A percentile compares a stretch with the other conserved stretches of the same genome.
Evolutionary conservation across 2,797 vertebrate species (phyloP).

Genomic region (Geotrypetes seraphini): DNA sequence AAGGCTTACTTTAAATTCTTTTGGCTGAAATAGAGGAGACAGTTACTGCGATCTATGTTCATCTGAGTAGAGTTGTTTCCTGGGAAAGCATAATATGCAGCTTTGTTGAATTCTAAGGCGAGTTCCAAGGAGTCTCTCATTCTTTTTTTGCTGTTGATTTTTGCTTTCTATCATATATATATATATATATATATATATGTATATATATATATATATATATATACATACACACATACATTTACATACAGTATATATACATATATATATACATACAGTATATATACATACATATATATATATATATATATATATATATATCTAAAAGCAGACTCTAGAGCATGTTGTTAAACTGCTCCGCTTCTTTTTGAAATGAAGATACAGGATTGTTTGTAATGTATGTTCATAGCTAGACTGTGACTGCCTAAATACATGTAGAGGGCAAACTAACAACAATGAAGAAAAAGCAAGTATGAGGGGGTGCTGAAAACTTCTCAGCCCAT

Average conservation of each 20-base stretch:
- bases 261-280: too few relatives aligned
- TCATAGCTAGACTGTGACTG: too few relatives aligned
- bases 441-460: constrained; percentile 1
- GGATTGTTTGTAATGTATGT: neutral
- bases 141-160: neutral
- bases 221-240: too few relatives aligned
- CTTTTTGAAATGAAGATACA: constrained; percentile 8
- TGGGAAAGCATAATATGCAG: neutral
- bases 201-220: too few relatives aligned
- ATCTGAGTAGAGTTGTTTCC: constrained; percentile 11
- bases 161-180: constrained; percentile 14
- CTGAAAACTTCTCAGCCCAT: too few relatives aligned
- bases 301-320: too few relatives aligned
- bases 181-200: too few relatives aligned
- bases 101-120: constrained; percentile 1
- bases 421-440: neutral
- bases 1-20: constrained; percentile 7
- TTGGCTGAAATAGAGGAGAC: constrained; percentile 1
- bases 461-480: too few relatives aligned
- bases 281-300: too few relatives aligned
- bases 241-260: too few relatives aligned
- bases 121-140: neutral
- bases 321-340: constrained; percentile 10
- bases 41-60: constrained; percentile 7
- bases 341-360: neutral